Evolutionary conservation across 30 jellyfish, hydroid and myxozoan species (phyloP).

Genomic region (Aurelia coerulea): DNA sequence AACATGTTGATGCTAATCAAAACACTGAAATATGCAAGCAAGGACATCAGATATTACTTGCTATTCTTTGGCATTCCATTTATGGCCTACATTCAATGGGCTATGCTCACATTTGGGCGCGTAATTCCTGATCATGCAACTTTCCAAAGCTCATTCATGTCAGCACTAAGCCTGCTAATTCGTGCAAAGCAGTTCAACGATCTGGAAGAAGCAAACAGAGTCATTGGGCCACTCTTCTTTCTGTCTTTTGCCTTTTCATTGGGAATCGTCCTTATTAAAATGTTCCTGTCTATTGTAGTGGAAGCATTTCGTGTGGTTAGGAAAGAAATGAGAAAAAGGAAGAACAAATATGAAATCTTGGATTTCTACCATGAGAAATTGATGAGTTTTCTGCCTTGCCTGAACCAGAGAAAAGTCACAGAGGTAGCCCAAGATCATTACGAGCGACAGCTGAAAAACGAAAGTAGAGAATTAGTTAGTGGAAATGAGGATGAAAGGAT

Average conservation of each 20-base stretch:
- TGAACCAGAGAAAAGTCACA: neutral
- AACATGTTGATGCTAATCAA: conserved; percentile 54
- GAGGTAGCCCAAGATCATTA: neutral
- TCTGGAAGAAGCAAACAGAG: conserved; percentile 42
- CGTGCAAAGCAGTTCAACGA: conserved; percentile 45
- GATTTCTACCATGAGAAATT: conserved; percentile 47
- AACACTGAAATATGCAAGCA: conserved; percentile 51
- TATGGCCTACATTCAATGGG: conserved; percentile 48
- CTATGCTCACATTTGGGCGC: conserved; percentile 55
- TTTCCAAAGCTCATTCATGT: conserved; percentile 18
- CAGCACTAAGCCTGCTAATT: conserved; percentile 66
- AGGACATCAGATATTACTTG: conserved; percentile 36
- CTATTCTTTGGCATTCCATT: conserved; percentile 44
- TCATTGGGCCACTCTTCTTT: conserved; percentile 74
- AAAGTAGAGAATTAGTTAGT: neutral
- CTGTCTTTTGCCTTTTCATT: conserved; percentile 28
- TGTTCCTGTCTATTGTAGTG: conserved; percentile 73
- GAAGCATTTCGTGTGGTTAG: conserved; percentile 74
- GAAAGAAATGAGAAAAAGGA: conserved; percentile 26
- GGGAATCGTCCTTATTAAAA: conserved; percentile 64
- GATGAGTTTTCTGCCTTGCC: conserved; percentile 46
- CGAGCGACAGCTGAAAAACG: neutral
- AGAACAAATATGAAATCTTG: conserved; percentile 68
- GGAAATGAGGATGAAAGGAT: too few relatives aligned
- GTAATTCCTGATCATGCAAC: conserved; percentile 31